phyloP scores from a whole-genome alignment of 2,888 invertebrate species.

The Eupithecia dodoneata region DNA sequence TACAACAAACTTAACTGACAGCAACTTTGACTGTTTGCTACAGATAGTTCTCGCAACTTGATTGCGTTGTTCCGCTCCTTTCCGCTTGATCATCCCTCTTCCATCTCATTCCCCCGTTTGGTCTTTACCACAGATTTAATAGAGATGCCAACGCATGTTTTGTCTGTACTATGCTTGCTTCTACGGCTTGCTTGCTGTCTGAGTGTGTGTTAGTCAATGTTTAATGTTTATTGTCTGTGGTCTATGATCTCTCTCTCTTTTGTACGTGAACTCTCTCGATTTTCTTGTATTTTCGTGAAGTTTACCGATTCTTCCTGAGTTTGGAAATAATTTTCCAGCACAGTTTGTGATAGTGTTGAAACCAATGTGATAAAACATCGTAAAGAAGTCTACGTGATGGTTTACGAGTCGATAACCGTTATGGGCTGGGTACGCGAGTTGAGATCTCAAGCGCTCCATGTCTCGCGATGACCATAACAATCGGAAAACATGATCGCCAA shows the following conservation, averaged over 20 bases:
- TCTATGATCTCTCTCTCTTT: conserved; percentile 28
- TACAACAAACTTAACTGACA: not conserved
- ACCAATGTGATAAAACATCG: conserved; percentile 24
- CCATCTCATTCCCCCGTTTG: not conserved
- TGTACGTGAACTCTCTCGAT: conserved; percentile 50
- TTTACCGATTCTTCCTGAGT: conserved; percentile 49
- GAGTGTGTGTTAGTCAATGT: too few species aligned
- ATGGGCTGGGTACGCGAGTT: conserved; percentile 60
- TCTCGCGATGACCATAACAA: conserved; percentile 75
- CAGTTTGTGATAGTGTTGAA: conserved; percentile 19
- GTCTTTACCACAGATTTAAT: too few species aligned
- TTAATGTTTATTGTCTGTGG: conserved; percentile 7
- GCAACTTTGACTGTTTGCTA: not conserved
- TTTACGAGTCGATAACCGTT: conserved; percentile 66
- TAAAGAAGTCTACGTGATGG: conserved; percentile 49
- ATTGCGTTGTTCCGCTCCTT: conserved; percentile 48
- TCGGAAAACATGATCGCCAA: conserved; percentile 87
- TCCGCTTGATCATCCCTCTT: not conserved
- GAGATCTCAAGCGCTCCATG: conserved; percentile 74
- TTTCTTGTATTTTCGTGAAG: conserved; percentile 61
- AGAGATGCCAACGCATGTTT: too few species aligned
- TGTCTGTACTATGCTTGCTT: too few species aligned
- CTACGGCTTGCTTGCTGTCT: too few species aligned
- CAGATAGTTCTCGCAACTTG: not conserved
- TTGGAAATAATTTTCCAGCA: conserved; percentile 16